Percentiles rank a stretch among this genome's conserved stretches.
Conservation (phyloP, 2,797 vertebrate species). For the Mormyrops attenuatus region DNA sequence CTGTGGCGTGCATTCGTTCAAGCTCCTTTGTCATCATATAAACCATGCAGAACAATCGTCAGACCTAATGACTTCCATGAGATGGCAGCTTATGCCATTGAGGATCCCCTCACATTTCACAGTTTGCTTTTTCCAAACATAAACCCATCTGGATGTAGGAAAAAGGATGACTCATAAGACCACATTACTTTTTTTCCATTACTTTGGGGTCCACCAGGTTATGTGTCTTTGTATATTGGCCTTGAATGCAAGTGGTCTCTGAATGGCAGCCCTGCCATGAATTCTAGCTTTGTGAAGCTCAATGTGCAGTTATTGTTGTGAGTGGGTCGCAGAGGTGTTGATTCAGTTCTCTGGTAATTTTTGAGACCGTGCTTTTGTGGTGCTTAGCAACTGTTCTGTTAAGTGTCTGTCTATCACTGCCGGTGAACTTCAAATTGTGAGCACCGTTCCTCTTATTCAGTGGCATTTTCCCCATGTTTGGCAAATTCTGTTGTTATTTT, state of each 20-base stretch:
- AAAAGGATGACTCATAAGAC: background rate
- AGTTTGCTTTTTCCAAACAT: background rate
- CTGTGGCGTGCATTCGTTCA: background rate
- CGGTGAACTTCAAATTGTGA: background rate
- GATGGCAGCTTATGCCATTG: background rate
- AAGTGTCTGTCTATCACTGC: background rate
- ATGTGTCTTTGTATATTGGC: conserved; percentile 22
- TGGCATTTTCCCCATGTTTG: background rate
- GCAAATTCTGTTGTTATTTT: background rate
- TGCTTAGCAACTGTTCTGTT: conserved; percentile 5
- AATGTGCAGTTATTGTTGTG: conserved; percentile 59
- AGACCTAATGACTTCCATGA: background rate
- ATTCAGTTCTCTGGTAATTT: conserved; percentile 1
- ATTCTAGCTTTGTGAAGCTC: conserved; percentile 53
- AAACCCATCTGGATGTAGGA: background rate
- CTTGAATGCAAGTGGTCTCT: conserved; percentile 43
- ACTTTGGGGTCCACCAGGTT: background rate
- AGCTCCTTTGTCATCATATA: background rate
- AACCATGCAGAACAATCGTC: background rate
- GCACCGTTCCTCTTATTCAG: background rate
- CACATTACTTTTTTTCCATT: background rate
- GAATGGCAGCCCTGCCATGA: conserved; percentile 45
- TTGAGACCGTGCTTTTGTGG: background rate
- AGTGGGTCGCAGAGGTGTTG: background rate
- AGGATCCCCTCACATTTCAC: background rate